Evolutionary conservation across 2,797 vertebrate genomes (phyloP).

Genomic region (Linurgus olivaceus): DNA sequence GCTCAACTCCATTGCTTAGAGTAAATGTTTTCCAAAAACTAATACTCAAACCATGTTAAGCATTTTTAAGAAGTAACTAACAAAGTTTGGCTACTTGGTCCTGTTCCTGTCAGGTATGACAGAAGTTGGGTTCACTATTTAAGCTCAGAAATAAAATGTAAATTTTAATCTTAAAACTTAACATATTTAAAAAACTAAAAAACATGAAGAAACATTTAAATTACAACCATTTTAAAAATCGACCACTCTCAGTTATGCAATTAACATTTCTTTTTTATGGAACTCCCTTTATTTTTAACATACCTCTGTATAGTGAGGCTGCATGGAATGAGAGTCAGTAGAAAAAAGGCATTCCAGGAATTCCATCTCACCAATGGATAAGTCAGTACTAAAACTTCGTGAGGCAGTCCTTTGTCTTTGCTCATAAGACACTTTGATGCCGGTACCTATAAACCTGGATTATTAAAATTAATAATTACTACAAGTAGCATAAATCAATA

Average conservation of each 20-base stretch:
- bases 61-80: neutral
- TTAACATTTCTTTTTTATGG: neutral
- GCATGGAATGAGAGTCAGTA: conserved; percentile 78
- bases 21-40: neutral
- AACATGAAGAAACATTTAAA: neutral
- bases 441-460: conserved; percentile 88
- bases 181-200: neutral
- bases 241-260: neutral
- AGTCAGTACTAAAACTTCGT: conserved; percentile 85
- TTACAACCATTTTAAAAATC: neutral
- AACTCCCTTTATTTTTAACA: neutral
- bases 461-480: neutral
- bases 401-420: conserved; percentile 88
- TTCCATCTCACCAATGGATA: conserved; percentile 88
- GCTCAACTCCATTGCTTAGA: neutral
- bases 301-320: conserved; percentile 95
- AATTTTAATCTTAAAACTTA: neutral
- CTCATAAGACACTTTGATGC: conserved; percentile 90
- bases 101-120: neutral
- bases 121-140: neutral
- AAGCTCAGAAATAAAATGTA: neutral
- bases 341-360: conserved; percentile 94
- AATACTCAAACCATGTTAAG: neutral
- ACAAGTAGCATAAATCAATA: neutral
- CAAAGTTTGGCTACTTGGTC: fast-evolving